These are phyloP conservation scores for Micoletzkya japonica DNA, from an alignment of 2,888 invertebrate species.

Conservation along the genomic window DNA sequence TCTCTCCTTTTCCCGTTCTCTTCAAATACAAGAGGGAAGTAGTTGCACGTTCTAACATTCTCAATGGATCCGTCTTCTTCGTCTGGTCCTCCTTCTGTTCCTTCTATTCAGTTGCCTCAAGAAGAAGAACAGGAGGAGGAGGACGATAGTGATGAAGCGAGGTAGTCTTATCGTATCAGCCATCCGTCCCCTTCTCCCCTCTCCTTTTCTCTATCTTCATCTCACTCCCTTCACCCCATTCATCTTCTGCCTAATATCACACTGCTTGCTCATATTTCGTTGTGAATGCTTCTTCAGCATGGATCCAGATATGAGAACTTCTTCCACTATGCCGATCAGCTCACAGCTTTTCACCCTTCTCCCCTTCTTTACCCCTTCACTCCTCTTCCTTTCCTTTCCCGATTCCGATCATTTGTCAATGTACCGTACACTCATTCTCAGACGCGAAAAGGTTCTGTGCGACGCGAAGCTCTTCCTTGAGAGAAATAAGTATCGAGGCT, in stretches of 20 bases:
- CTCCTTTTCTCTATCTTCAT: too few species aligned
- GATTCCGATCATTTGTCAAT: not conserved
- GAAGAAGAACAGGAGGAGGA: too few species aligned
- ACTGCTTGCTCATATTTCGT: too few species aligned
- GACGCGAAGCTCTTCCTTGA: constrained; percentile 21
- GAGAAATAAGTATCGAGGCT: constrained; percentile 13
- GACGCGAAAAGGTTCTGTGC: constrained; percentile 20
- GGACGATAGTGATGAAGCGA: too few species aligned
- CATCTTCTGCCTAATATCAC: too few species aligned
- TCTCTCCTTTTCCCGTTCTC: constrained; percentile 3
- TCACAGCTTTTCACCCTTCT: not conserved
- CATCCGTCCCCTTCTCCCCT: too few species aligned
- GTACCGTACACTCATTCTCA: constrained; percentile 12
- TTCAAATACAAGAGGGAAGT: not conserved
- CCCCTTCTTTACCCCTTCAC: constrained; percentile 8
- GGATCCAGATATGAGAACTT: not conserved
- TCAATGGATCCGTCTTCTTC: not conserved
- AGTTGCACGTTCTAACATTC: not conserved
- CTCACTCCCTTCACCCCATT: too few species aligned
- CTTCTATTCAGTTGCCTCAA: too few species aligned
- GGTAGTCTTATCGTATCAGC: too few species aligned
- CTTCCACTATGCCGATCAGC: not conserved
- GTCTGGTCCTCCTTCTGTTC: too few species aligned
- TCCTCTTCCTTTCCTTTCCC: not conserved
- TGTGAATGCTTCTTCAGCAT: too few species aligned